Conservation (phyloP, 2,888 invertebrate species). For the Eustalomyia histrio region DNA sequence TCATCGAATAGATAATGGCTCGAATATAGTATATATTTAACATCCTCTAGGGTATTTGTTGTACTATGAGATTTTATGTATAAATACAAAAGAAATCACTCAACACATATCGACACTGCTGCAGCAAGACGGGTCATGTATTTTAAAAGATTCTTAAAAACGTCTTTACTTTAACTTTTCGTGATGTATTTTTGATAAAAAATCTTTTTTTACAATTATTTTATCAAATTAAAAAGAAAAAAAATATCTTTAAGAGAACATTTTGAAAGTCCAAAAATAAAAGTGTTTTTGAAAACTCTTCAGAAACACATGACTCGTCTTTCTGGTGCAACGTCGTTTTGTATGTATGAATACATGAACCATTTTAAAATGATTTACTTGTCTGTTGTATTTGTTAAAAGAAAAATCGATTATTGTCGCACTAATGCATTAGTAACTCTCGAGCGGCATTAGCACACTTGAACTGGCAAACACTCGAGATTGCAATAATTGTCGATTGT, state of each 20-base stretch:
- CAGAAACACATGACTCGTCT: no score
- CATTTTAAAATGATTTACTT: neutral
- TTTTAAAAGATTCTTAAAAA: no score
- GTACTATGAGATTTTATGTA: neutral
- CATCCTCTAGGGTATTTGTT: neutral
- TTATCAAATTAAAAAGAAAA: no score
- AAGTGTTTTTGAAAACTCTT: no score
- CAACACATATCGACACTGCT: no score
- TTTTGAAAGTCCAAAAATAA: no score
- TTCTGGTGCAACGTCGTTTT: no score
- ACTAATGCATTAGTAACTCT: constrained; percentile 68
- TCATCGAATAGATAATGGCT: constrained; percentile 46
- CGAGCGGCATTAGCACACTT: constrained; percentile 77
- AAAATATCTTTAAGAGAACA: no score
- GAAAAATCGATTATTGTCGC: constrained; percentile 51
- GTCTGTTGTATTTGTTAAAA: neutral
- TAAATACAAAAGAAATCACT: neutral
- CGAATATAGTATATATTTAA: neutral
- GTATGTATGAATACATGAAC: neutral
- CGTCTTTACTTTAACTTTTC: no score
- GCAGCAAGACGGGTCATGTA: no score
- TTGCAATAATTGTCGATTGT: constrained; percentile 53
- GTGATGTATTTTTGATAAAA: no score
- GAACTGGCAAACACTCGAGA: constrained; percentile 67
- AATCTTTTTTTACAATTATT: no score